Evolutionary conservation across 2,113 vertebrate species (phyloP).

Genomic region (Engystomops pustulosus): DNA sequence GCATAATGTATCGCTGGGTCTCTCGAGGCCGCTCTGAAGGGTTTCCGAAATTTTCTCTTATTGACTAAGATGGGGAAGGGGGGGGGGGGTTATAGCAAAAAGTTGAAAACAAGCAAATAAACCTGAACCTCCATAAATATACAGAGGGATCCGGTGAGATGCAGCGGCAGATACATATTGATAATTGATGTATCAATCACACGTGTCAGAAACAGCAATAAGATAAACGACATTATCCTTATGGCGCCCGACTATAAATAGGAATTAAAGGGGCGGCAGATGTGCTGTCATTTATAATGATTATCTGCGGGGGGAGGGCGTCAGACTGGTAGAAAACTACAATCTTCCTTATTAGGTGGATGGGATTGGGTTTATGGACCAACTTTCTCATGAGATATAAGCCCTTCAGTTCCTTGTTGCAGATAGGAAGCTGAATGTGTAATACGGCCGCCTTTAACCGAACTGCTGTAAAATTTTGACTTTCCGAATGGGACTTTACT

Average conservation of each 20-base stretch:
- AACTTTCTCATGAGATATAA: too few species aligned
- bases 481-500: too few species aligned
- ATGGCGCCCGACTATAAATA: not conserved
- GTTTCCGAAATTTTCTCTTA: not conserved
- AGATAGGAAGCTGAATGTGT: too few species aligned
- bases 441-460: too few species aligned
- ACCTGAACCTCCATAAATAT: too few species aligned
- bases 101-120: not conserved
- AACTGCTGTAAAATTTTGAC: too few species aligned
- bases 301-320: not conserved
- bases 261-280: not conserved
- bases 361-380: not conserved
- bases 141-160: not conserved
- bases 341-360: not conserved
- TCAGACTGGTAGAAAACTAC: not conserved
- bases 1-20: conserved; percentile 11
- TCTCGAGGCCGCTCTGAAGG: too few species aligned
- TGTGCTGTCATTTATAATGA: not conserved
- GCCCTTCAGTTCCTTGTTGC: too few species aligned
- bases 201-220: conserved; percentile 16
- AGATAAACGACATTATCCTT: conserved; percentile 26
- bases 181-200: conserved; percentile 35
- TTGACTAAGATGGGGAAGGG: not conserved
- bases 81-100: not conserved
- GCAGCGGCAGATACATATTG: not conserved